phyloP scores from a whole-genome alignment of 2,888 invertebrate species.

The Temnothorax ravouxi region DNA sequence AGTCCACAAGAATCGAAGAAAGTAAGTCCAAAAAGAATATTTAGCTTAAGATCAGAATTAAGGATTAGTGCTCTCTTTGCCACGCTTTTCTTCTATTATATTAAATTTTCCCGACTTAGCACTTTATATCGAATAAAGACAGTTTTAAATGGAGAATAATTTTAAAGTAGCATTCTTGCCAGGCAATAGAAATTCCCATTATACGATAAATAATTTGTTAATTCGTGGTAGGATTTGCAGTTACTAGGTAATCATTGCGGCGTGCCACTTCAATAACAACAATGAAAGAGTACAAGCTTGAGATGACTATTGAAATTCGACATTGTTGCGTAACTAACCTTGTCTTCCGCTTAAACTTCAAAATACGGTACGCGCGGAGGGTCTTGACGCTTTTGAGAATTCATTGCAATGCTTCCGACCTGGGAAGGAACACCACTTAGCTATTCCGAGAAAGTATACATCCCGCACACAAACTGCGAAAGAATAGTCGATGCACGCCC shows the following conservation, averaged over 20 bases:
- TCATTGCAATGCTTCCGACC: slow-evolving; percentile 63
- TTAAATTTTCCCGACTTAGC: neutral
- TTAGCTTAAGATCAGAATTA: neutral
- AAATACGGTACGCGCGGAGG: neutral
- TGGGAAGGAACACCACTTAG: slow-evolving; percentile 59
- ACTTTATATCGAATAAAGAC: neutral
- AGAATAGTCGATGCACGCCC: slow-evolving; percentile 64
- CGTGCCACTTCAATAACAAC: neutral
- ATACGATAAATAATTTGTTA: neutral
- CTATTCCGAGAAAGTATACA: slow-evolving; percentile 67
- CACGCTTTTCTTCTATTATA: neutral
- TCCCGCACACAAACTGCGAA: slow-evolving; percentile 54
- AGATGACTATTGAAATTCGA: neutral
- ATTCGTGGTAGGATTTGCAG: neutral
- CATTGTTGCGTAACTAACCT: neutral
- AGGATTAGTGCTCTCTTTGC: neutral
- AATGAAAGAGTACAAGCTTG: neutral
- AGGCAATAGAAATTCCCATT: neutral
- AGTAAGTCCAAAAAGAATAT: neutral
- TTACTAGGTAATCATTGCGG: neutral
- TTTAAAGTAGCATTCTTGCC: neutral
- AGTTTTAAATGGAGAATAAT: neutral
- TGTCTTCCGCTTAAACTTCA: slow-evolving; percentile 19
- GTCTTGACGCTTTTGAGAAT: slow-evolving; percentile 58
- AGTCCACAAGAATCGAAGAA: neutral